Evolutionary conservation across 1,140 invertebrate species (phyloP), one percentile per base, ranked within the genome.

Genomic region (Procambarus virginalis): DNA sequence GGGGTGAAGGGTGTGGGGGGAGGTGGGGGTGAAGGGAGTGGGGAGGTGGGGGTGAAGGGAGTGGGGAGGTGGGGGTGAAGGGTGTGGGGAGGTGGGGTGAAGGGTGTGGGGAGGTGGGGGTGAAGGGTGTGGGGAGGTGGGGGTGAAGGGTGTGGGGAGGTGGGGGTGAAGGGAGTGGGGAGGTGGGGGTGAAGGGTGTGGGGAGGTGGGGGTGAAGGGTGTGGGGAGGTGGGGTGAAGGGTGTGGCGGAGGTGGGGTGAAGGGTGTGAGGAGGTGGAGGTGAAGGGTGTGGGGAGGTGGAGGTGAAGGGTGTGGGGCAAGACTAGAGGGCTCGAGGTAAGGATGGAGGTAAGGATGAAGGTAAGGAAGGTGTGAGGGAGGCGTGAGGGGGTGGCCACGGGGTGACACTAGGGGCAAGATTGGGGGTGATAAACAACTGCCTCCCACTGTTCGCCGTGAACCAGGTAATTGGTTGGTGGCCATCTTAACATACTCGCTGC

Each of bases 391-490:
- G 84, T 6, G 80, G 34, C 2, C 2, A 55, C 2, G 76, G 46
- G 46, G 68, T 34, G 82, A 84, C 75, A 84, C 14, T 68, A n/a
- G 49, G 14, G 68, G 49, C 14, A 58, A 10, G 80, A 82, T 82
- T 82, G 80, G 49, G 34, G n/a, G 58, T 82, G 49, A 82, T 82
- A 68, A 64, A 82, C 58, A 51, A 82, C 22, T 10, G 80, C 46
- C 80, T 68, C 34, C 22, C 80, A 82, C 22, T 45, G 68, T 70
- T 70, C 68, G 20, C 22, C 4, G 4, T 17, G 68, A n/a, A 51
- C 80, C 58, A 20, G 58, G 80, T 82, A 82, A 82, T 82, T 82
- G 80, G 80, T 46, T 46, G 58, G 58, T 58, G 64, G 80, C 58
- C 80, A 82, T 34, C 51, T 58, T 58, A 68, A 68, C 58, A 68